Evolutionary conservation across 2,797 vertebrate genomes (phyloP).

Genomic region (Chiloscyllium punctatum): DNA sequence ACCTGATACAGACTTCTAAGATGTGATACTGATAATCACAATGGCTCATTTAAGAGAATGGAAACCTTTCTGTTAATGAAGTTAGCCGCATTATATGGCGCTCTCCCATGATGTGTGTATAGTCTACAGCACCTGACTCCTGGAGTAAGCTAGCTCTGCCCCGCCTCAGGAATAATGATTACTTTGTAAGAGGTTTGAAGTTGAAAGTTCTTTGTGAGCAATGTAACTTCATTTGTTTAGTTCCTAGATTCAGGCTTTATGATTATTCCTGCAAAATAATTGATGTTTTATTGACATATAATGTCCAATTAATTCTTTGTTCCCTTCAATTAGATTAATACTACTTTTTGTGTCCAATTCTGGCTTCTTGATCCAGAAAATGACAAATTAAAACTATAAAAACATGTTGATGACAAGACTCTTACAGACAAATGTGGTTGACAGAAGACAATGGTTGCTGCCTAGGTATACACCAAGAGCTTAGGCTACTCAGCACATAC

Average conservation of each 20-base stretch:
- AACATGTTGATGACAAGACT: not conserved
- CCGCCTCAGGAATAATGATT: not conserved
- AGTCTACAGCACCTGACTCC: too few relatives aligned
- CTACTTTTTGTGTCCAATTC: not conserved
- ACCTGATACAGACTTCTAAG: too few relatives aligned
- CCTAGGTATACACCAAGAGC: not conserved
- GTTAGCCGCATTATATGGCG: too few relatives aligned
- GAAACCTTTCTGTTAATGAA: too few relatives aligned
- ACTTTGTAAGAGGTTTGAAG: not conserved
- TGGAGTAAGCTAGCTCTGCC: not conserved
- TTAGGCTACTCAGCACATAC: not conserved
- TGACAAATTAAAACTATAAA: not conserved
- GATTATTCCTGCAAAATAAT: not conserved
- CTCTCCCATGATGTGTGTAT: too few relatives aligned
- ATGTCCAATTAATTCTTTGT: not conserved
- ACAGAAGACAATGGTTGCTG: not conserved
- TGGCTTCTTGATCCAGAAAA: not conserved
- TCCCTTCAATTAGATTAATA: not conserved
- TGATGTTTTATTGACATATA: not conserved
- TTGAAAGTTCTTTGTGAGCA: not conserved
- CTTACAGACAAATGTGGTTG: not conserved
- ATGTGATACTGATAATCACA: too few relatives aligned
- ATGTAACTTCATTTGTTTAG: not conserved
- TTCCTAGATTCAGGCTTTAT: not conserved
- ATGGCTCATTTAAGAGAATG: too few relatives aligned